Evolutionary conservation across 2,888 invertebrate species (phyloP).

Genomic region (Macroteleia sp.): DNA sequence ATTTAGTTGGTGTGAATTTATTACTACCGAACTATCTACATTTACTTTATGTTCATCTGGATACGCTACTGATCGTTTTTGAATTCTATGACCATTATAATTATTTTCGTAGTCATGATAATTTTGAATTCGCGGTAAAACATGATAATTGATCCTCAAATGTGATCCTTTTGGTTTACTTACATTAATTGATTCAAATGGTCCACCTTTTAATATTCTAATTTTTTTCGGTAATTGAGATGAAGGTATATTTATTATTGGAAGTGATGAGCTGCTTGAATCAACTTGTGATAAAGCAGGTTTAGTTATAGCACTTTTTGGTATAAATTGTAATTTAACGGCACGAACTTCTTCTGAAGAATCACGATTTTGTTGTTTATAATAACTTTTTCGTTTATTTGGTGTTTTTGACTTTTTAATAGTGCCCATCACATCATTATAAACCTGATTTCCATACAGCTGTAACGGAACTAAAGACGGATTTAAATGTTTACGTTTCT

Average conservation of each 20-base stretch:
- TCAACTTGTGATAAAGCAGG: background rate
- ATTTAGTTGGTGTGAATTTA: slow-evolving; percentile 37
- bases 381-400: slow-evolving; percentile 14
- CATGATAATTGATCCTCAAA: slow-evolving; percentile 46
- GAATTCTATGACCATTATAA: slow-evolving; percentile 6
- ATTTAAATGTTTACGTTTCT: slow-evolving; percentile 20
- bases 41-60: background rate
- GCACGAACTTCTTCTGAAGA: slow-evolving; percentile 9
- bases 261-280: background rate
- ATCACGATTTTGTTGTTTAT: background rate
- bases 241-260: slow-evolving; percentile 34
- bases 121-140: slow-evolving; percentile 8
- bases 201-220: slow-evolving; percentile 40
- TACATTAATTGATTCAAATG: slow-evolving; percentile 36
- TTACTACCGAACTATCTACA: slow-evolving; percentile 26
- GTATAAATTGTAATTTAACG: slow-evolving; percentile 33
- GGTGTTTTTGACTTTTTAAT: slow-evolving; percentile 73
- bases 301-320: background rate
- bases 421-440: slow-evolving; percentile 81
- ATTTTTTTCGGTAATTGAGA: slow-evolving; percentile 30
- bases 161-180: slow-evolving; percentile 40
- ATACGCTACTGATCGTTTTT: slow-evolving; percentile 38
- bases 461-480: slow-evolving; percentile 37
- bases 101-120: slow-evolving; percentile 24
- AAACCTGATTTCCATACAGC: slow-evolving; percentile 77